phyloP scores from a whole-genome alignment of 2,888 invertebrate species.

The Steinernema carpocapsae region DNA sequence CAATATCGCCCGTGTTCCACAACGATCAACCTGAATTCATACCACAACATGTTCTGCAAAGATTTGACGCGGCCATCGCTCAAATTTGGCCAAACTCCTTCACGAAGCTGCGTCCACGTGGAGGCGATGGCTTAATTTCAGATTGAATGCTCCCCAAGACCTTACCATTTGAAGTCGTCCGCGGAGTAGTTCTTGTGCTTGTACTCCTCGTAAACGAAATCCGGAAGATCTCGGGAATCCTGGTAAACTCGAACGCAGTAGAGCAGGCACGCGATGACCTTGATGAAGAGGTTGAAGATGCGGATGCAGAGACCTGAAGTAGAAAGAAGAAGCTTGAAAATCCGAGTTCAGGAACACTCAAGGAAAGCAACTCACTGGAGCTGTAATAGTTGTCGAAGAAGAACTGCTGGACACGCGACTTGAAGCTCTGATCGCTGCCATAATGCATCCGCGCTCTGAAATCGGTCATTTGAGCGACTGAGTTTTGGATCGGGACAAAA shows the following conservation, averaged over 20 bases:
- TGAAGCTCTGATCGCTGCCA: constrained; percentile 98
- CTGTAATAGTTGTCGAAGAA: constrained; percentile 99
- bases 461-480: constrained; percentile 71
- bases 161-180: constrained; percentile 40
- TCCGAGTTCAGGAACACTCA: no score
- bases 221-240: constrained; percentile 49
- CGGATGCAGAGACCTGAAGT: constrained; percentile 90
- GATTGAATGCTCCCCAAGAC: no score
- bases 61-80: no score
- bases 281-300: constrained; percentile 94
- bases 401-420: constrained; percentile 96
- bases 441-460: constrained; percentile 98
- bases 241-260: constrained; percentile 79
- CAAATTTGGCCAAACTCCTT: no score
- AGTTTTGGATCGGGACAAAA: constrained; percentile 48
- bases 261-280: constrained; percentile 91
- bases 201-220: constrained; percentile 37
- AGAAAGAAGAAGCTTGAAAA: no score
- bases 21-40: no score
- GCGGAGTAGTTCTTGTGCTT: not conserved
- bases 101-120: no score
- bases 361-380: constrained; percentile 83
- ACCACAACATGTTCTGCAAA: no score
- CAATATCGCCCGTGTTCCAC: no score
- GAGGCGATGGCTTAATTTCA: no score